Percentiles rank a stretch among this genome's conserved stretches.
These are phyloP conservation scores for Holothuria scabra DNA, from an alignment of 53 echinoderm and acorn worm genomes.

Conservation along the genomic window DNA sequence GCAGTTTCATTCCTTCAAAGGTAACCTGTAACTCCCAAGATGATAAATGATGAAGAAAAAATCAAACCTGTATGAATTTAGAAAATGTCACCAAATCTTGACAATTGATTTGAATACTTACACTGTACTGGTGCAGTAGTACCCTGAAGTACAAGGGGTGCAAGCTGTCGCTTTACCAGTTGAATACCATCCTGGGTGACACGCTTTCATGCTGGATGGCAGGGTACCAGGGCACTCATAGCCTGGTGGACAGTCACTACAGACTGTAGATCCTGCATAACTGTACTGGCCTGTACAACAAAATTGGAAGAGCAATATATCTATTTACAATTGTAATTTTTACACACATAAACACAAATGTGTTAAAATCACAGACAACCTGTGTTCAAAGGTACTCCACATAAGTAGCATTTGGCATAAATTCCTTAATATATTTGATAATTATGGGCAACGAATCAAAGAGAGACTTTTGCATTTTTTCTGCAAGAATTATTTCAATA, in stretches of 20 bases:
- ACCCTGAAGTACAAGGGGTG: conserved; percentile 74
- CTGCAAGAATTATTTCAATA: too few species aligned
- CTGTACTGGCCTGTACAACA: conserved; percentile 80
- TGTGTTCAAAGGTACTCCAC: too few species aligned
- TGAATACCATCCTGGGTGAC: conserved; percentile 76
- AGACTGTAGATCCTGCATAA: conserved; percentile 64
- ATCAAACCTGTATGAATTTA: not conserved
- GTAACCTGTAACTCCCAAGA: too few species aligned
- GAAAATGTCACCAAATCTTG: too few species aligned
- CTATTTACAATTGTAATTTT: not conserved
- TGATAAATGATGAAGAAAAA: not conserved
- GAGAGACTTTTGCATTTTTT: too few species aligned
- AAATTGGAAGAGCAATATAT: not conserved
- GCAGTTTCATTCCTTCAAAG: too few species aligned
- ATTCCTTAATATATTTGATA: too few species aligned
- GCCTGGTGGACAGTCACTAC: conserved; percentile 88
- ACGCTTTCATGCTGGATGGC: conserved; percentile 57
- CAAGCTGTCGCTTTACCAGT: conserved; percentile 81
- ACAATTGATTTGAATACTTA: conserved; percentile 50
- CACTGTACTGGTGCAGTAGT: conserved; percentile 80
- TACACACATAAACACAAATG: too few species aligned
- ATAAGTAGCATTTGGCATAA: too few species aligned
- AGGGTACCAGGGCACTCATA: conserved; percentile 77
- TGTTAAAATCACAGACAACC: too few species aligned
- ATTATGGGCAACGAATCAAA: too few species aligned